A percentile compares a stretch with the other conserved stretches of the same genome.
Evolutionary conservation across 2,888 invertebrate genomes (phyloP).

Genomic region (Noctuana brunneofusca): DNA sequence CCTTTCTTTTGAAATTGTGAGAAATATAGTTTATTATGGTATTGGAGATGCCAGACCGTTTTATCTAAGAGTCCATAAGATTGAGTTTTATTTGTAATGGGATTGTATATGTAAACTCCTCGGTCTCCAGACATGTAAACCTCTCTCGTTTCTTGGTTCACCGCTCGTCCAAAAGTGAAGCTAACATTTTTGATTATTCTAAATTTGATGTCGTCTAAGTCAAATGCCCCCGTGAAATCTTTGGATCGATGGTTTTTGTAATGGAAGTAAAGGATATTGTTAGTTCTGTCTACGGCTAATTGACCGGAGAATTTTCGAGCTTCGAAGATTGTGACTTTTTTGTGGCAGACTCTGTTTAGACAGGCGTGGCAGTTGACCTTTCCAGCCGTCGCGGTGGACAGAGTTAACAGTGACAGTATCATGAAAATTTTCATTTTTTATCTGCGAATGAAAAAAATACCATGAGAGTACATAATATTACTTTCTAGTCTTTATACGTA

Average conservation of each 20-base stretch:
- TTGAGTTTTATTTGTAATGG: slow-evolving; percentile 47
- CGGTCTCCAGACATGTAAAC: slow-evolving; percentile 58
- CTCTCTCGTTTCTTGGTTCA: slow-evolving; percentile 56
- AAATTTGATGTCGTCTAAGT: slow-evolving; percentile 55
- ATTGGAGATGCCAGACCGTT: slow-evolving; percentile 67
- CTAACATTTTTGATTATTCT: slow-evolving; percentile 50
- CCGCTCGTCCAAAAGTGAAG: slow-evolving; percentile 62
- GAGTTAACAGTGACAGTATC: slow-evolving; percentile 38
- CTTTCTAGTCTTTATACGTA: neutral
- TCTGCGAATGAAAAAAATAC: slow-evolving; percentile 39
- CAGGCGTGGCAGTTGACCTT: slow-evolving; percentile 58
- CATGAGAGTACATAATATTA: neutral
- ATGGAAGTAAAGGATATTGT: slow-evolving; percentile 63
- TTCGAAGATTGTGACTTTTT: slow-evolving; percentile 52
- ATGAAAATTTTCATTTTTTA: slow-evolving; percentile 44
- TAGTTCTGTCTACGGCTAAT: slow-evolving; percentile 58
- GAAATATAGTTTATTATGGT: slow-evolving; percentile 57
- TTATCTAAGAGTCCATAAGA: slow-evolving; percentile 52
- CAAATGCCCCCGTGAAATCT: slow-evolving; percentile 59
- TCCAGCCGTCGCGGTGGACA: slow-evolving; percentile 37
- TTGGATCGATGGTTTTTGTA: slow-evolving; percentile 49
- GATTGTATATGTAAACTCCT: slow-evolving; percentile 59
- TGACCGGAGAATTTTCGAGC: slow-evolving; percentile 60
- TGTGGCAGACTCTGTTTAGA: slow-evolving; percentile 60
- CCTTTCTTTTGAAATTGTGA: slow-evolving; percentile 55